These are phyloP conservation scores for Chironomus striatipennis DNA, from an alignment of 1,140 invertebrate genomes.

Conservation along the genomic window DNA sequence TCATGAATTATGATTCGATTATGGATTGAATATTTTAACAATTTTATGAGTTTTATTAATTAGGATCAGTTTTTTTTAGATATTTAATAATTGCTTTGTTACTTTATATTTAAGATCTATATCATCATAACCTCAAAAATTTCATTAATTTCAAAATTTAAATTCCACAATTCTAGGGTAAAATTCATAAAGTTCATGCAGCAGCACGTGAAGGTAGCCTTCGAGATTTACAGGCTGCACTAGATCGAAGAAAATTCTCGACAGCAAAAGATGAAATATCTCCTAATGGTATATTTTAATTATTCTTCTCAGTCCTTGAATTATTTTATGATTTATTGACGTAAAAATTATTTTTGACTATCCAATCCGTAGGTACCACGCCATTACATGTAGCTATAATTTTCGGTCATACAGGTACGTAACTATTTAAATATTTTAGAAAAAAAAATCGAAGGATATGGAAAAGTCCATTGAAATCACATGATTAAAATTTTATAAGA, in stretches of 20 bases:
- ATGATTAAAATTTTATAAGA: no score
- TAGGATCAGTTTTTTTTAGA: no score
- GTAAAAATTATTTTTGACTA: background rate
- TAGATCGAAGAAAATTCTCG: constrained; percentile 86
- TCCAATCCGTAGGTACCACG: constrained; percentile 45
- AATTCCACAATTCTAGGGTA: constrained; percentile 50
- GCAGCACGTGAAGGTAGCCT: constrained; percentile 80
- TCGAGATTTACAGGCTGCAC: constrained; percentile 69
- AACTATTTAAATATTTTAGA: background rate
- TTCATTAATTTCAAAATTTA: no score
- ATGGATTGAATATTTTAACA: no score
- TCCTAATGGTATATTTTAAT: constrained; percentile 54
- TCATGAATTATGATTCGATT: no score
- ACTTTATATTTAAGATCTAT: no score
- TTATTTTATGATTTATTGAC: background rate
- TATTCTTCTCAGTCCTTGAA: background rate
- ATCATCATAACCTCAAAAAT: no score
- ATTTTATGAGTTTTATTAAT: no score
- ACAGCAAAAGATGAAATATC: constrained; percentile 70
- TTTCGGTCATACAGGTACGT: constrained; percentile 60
- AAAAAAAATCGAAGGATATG: no score
- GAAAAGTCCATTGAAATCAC: no score
- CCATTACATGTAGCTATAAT: constrained; percentile 87
- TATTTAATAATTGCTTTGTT: no score
- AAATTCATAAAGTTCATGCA: constrained; percentile 79